A percentile compares a stretch with the other conserved stretches of the same genome.
phyloP scores from a whole-genome alignment of 2,113 vertebrate species.

The Sylvietta virens region DNA sequence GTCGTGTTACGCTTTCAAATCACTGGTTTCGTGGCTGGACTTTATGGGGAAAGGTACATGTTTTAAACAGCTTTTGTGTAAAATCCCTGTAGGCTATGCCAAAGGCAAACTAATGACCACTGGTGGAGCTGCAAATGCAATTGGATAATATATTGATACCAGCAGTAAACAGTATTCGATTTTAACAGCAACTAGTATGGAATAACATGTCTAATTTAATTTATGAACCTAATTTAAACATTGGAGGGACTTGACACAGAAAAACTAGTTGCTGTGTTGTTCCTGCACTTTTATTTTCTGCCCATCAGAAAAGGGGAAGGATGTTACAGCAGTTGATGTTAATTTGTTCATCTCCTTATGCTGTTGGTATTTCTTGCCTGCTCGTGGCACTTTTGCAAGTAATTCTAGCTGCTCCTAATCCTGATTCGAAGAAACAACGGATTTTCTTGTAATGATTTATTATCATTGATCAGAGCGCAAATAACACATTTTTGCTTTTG shows the following conservation, averaged over 20 bases:
- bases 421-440: conserved; percentile 7
- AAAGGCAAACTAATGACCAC: conserved; percentile 7
- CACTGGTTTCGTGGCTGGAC: neutral
- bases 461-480: neutral
- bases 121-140: conserved; percentile 1
- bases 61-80: neutral
- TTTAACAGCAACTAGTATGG: conserved; percentile 6
- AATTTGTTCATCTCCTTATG: neutral
- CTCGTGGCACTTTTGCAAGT: neutral
- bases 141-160: neutral
- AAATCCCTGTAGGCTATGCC: neutral
- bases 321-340: neutral
- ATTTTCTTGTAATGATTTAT: conserved; percentile 45
- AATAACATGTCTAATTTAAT: conserved; percentile 38
- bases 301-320: neutral
- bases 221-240: conserved; percentile 11
- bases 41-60: neutral
- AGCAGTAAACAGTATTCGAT: conserved; percentile 8
- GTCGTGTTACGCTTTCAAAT: neutral
- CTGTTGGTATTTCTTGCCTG: neutral
- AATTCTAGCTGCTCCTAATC: neutral
- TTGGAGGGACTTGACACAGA: neutral
- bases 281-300: neutral
- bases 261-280: neutral
- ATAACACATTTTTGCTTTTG: neutral